Evolutionary conservation across 2,113 vertebrate genomes (phyloP).

Genomic region (Strix aluco): DNA sequence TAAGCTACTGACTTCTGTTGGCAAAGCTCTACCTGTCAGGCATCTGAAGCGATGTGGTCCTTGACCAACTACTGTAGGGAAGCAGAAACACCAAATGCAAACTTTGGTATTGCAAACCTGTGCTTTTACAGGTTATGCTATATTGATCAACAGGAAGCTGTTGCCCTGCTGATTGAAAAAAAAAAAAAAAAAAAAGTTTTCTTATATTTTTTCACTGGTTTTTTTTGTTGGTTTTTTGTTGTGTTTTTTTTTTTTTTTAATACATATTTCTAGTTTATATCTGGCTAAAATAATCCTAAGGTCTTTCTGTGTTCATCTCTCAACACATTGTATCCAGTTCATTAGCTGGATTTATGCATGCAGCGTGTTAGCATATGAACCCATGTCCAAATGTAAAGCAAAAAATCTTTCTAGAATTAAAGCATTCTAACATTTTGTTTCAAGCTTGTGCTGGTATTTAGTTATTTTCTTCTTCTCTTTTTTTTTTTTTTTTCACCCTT

Average conservation of each 20-base stretch:
- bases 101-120: not conserved
- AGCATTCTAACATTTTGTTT: not conserved
- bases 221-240: not conserved
- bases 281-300: not conserved
- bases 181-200: not conserved
- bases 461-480: not conserved
- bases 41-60: not conserved
- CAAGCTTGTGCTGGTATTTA: not conserved
- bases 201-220: not conserved
- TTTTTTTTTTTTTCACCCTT: not conserved
- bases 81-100: not conserved
- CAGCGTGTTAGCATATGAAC: not conserved
- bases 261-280: not conserved
- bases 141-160: not conserved
- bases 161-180: not conserved
- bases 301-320: not conserved
- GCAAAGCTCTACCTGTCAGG: not conserved
- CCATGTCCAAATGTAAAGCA: not conserved
- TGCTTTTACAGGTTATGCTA: not conserved
- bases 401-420: not conserved
- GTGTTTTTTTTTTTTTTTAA: not conserved
- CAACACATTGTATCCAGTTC: not conserved
- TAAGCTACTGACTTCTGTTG: not conserved
- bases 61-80: not conserved
- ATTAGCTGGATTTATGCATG: not conserved